Conservation (phyloP, 2,888 invertebrate species). For the Nemotelus nigrinus region DNA sequence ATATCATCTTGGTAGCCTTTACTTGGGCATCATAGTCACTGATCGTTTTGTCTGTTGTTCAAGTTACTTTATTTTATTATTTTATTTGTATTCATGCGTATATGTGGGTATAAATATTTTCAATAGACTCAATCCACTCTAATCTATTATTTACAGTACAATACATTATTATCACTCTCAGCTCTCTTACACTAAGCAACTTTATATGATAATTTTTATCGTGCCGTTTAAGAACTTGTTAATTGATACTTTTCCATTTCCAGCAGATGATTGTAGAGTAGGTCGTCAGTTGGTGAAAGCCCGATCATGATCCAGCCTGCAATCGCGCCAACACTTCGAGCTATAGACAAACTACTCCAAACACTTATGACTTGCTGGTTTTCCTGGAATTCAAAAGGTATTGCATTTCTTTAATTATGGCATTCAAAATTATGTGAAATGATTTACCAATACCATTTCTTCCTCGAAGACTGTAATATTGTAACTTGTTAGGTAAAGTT, state of each 20-base stretch:
- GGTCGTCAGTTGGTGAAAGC: conserved; percentile 66
- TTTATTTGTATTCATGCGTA: neutral
- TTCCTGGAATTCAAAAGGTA: conserved; percentile 55
- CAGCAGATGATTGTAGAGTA: conserved; percentile 66
- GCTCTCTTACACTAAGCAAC: conserved; percentile 21
- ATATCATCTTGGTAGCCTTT: neutral
- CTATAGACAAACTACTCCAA: conserved; percentile 68
- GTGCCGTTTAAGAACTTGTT: conserved; percentile 61
- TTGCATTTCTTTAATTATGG: neutral
- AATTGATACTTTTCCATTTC: conserved; percentile 65
- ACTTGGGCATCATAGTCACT: too few species aligned
- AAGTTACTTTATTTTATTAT: neutral
- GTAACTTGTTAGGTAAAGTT: conserved; percentile 60
- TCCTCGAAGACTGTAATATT: conserved; percentile 62
- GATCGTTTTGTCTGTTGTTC: too few species aligned
- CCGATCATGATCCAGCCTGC: conserved; percentile 68
- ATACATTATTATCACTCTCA: conserved; percentile 38
- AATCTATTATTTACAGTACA: conserved; percentile 38
- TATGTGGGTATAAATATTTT: conserved; percentile 30
- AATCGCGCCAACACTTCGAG: conserved; percentile 67
- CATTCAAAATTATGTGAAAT: neutral
- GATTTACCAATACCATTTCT: conserved; percentile 58
- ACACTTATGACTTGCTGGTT: conserved; percentile 65
- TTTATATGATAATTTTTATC: neutral
- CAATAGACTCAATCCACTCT: conserved; percentile 23